Evolutionary conservation across 1,140 invertebrate species (phyloP), one percentile per base, ranked within the genome.

Genomic region (Ceratina australensis): DNA sequence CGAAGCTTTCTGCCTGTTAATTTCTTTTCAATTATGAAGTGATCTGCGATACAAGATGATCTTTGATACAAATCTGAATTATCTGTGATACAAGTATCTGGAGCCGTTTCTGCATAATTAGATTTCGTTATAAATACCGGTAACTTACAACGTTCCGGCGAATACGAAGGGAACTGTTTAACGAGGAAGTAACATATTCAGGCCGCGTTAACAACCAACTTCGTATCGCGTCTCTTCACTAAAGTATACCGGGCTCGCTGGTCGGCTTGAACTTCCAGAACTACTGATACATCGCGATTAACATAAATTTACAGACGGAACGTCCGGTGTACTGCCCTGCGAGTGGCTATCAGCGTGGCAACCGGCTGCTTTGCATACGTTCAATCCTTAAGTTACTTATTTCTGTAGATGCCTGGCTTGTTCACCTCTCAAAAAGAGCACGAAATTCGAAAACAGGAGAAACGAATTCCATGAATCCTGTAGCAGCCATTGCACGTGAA

Each of bases 261-360:
- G 64, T 81, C 64, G 79, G 80, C 74, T 78, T 78, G 83, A 79
- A 79, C 81, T 83, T 86, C 66, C 83, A 86, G 85, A 89, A 88
- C 76, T 86, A 87, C 89, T 91, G 91, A 91, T 92, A 92, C 87
- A 90, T 90, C 87, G 82, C 84, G 87, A 90, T 92, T 91, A 91
- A 88, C 91, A 91, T 92, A 90, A 89, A 91, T 91, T 91, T 90
- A 87, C 90, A 87, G 90, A 82, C 86, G 79, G 85, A 88, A 90
- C 89, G 86, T 91, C 89, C 89, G 90, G 90, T 91, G 87, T 89
- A 78, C 54, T 88, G 85, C 81, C 86, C 83, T 86, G 81, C 86
- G 86, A 86, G 84, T 81, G 84, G 71, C 83, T 90, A 90, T 90
- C 89, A 89, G 89, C 89, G 88, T 90, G 86, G 85, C 88, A 90